phyloP scores from a whole-genome alignment of 2,888 invertebrate genomes.

The Ephialtes manifestator region DNA sequence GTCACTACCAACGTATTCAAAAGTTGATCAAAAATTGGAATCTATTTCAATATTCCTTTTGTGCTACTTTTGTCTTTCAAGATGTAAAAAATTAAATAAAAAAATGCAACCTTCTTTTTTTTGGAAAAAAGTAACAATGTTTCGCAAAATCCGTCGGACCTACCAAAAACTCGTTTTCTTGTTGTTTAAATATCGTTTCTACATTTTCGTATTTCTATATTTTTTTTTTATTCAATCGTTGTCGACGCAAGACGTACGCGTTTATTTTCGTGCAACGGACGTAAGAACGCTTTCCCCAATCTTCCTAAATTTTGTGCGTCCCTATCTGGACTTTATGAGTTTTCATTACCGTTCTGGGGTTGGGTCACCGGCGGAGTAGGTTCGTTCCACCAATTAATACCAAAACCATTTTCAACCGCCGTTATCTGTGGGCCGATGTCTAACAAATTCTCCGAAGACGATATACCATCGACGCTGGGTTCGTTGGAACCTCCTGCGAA shows the following conservation, averaged over 20 bases:
- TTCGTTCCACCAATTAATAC: constrained; percentile 80
- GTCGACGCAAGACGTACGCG: constrained; percentile 9
- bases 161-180: too few species aligned
- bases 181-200: too few species aligned
- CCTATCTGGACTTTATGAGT: constrained; percentile 63
- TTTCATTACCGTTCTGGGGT: constrained; percentile 79
- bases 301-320: constrained; percentile 47
- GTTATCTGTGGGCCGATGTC: constrained; percentile 80
- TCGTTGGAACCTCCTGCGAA: constrained; percentile 77
- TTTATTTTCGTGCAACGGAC: constrained; percentile 29
- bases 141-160: too few species aligned
- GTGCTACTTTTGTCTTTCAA: too few species aligned
- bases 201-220: constrained; percentile 3
- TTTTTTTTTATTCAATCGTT: constrained; percentile 13
- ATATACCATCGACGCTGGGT: constrained; percentile 78
- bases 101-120: too few species aligned
- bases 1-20: too few species aligned
- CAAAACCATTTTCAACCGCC: constrained; percentile 79
- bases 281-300: constrained; percentile 19
- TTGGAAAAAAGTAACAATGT: too few species aligned
- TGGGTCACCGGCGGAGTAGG: constrained; percentile 79
- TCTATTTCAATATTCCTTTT: too few species aligned
- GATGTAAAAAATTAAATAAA: too few species aligned
- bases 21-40: too few species aligned
- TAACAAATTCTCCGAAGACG: constrained; percentile 80